Evolutionary conservation across 2,113 vertebrate species (phyloP).

Genomic region (Saguinus midas): DNA sequence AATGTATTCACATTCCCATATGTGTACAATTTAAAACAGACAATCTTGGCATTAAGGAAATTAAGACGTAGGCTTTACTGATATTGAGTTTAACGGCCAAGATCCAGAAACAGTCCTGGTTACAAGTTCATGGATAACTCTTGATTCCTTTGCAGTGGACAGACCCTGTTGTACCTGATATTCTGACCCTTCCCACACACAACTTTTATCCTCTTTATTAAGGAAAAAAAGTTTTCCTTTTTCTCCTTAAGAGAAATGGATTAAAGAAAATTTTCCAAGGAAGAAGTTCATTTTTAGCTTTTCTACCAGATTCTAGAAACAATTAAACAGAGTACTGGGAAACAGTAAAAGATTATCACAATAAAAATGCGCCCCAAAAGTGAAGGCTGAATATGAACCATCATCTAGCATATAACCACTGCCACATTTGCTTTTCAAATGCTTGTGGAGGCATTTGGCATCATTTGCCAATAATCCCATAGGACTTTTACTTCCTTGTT

Average conservation of each 20-base stretch:
- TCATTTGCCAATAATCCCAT: slow-evolving; percentile 30
- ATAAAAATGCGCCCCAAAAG: slow-evolving; percentile 18
- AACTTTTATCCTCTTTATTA: slow-evolving; percentile 5
- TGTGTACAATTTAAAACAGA: slow-evolving; percentile 59
- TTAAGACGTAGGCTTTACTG: slow-evolving; percentile 23
- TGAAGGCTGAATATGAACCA: slow-evolving; percentile 1
- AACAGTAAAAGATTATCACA: slow-evolving; percentile 12
- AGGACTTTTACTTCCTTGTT: slow-evolving; percentile 44
- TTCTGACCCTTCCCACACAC: slow-evolving; percentile 13
- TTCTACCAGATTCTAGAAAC: background rate
- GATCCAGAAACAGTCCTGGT: slow-evolving; percentile 48
- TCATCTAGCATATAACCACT: background rate
- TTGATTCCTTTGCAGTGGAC: slow-evolving; percentile 32
- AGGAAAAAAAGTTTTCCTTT: background rate
- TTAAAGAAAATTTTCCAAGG: slow-evolving; percentile 4
- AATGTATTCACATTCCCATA: slow-evolving; percentile 7
- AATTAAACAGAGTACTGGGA: background rate
- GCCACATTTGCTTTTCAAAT: slow-evolving; percentile 52
- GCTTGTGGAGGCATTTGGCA: slow-evolving; percentile 52
- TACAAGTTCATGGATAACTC: slow-evolving; percentile 46
- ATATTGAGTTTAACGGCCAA: slow-evolving; percentile 54
- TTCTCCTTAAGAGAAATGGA: slow-evolving; percentile 2
- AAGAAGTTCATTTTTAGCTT: slow-evolving; percentile 3
- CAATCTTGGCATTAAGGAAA: slow-evolving; percentile 44
- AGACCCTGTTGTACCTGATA: background rate